These are phyloP conservation scores for Cassiopea xamachana DNA, from an alignment of 30 jellyfish, hydroid and myxozoan genomes.

Conservation along the genomic window DNA sequence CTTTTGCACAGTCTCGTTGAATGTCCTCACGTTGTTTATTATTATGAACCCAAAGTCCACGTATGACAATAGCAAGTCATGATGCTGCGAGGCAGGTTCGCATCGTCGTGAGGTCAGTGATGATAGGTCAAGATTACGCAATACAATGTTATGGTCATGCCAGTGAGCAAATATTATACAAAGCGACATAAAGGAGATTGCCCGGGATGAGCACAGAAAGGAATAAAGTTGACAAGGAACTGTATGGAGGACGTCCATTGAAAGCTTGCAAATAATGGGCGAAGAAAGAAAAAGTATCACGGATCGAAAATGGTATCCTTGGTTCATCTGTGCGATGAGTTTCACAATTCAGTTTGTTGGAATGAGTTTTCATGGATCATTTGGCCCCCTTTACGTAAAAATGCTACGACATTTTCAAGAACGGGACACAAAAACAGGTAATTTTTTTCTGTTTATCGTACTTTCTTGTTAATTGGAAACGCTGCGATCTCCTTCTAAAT, in stretches of 20 bases:
- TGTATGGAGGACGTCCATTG: neutral
- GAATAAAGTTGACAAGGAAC: neutral
- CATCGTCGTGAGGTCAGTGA: too few species aligned
- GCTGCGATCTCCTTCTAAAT: neutral
- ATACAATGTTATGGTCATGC: neutral
- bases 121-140: neutral
- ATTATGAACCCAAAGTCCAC: neutral
- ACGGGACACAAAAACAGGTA: constrained; percentile 89
- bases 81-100: neutral
- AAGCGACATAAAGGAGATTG: neutral
- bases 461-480: neutral
- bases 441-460: neutral
- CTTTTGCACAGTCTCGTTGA: neutral
- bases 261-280: neutral
- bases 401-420: constrained; percentile 73
- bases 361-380: constrained; percentile 89
- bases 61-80: neutral
- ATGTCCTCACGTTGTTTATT: too few species aligned
- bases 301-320: constrained; percentile 49
- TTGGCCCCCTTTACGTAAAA: constrained; percentile 90
- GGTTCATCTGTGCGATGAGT: constrained; percentile 85
- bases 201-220: neutral
- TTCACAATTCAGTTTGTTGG: constrained; percentile 83
- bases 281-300: neutral
- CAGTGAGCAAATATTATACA: neutral